phyloP scores from a whole-genome alignment of 2,113 vertebrate species.

The Pionites leucogaster region DNA sequence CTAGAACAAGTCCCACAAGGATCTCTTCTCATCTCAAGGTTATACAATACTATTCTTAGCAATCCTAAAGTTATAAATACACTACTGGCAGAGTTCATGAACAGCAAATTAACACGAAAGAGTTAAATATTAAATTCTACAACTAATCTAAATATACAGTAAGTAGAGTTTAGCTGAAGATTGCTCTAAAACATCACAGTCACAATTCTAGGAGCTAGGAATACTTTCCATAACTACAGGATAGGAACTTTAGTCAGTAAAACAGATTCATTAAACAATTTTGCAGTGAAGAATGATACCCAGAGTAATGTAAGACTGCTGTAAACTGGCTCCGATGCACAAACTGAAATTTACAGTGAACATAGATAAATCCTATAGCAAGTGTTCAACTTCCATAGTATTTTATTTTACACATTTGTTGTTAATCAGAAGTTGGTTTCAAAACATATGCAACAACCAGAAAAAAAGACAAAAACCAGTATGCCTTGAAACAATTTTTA shows the following conservation, averaged over 20 bases:
- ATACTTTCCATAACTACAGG: not conserved
- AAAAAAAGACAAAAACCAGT: rapidly evolving
- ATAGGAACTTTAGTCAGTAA: not conserved
- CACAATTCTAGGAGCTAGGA: not conserved
- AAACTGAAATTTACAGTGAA: not conserved
- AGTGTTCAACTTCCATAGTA: not conserved
- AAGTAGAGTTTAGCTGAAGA: not conserved
- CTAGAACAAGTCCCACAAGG: not conserved
- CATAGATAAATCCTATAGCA: not conserved
- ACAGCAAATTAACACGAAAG: not conserved
- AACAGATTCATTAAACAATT: not conserved
- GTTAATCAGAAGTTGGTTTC: not conserved
- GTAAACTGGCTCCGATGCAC: not conserved
- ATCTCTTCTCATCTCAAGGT: conserved; percentile 23
- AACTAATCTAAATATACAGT: not conserved
- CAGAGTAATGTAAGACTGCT: not conserved
- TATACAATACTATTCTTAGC: not conserved
- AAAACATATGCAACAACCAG: not conserved
- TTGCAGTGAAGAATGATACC: not conserved
- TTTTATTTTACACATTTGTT: not conserved
- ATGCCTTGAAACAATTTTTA: not conserved
- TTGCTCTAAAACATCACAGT: not conserved
- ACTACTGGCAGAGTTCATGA: not conserved
- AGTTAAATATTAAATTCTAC: not conserved
- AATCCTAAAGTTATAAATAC: not conserved